Evolutionary conservation across 2,888 invertebrate genomes (phyloP), one percentile per base, ranked within the genome.

Genomic region (Spisula subtruncata): DNA sequence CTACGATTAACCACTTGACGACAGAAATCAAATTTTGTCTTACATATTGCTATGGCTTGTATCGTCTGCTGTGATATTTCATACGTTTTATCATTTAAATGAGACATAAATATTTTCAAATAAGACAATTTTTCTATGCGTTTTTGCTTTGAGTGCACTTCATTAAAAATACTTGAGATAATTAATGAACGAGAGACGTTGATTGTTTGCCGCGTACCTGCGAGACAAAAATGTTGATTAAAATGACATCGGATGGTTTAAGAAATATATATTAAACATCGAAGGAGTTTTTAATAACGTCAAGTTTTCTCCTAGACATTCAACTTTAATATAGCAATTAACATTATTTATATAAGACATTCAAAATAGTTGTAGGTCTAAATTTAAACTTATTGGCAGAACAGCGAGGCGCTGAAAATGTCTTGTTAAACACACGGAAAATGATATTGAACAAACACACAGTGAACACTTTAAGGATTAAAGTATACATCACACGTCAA

Each of bases 341-440:
- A 25, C 60, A 66, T 25, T 66, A 66, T 66, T 66, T 66, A n/a
- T 25, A 25, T 25, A 66, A n/a, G 10, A n/a, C 20, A 66, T 66
- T 66, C 25, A 66, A 66, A 25, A 66, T 25, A 25, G 60, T n/a
- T 66, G 60, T n/a, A 25, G 60, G 25, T 6, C 25, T 25, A 8
- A 10, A 66, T 66, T 25, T 4, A 66, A 66, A 66, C 6, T 25
- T 66, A 66, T 25, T 66, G 60, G 10, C 60, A 66, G 25, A 66
- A 25, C 60, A 66, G 25, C 60, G 20, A 66, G 60, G 20, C 60
- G 60, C 60, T n/a, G 60, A 25, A 66, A 66, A 66, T 66, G 85
- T 85, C 75, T n/a, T 25, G 75, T 85, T 85, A 85, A 79, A 51
- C 48, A 75, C 48, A 87, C 79, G 75, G 83, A 88, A 83, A 80